Percentiles rank a stretch among this genome's conserved stretches.
These are phyloP conservation scores for Manis crassicaudata DNA, from an alignment of 2,797 vertebrate species.

Conservation along the genomic window DNA sequence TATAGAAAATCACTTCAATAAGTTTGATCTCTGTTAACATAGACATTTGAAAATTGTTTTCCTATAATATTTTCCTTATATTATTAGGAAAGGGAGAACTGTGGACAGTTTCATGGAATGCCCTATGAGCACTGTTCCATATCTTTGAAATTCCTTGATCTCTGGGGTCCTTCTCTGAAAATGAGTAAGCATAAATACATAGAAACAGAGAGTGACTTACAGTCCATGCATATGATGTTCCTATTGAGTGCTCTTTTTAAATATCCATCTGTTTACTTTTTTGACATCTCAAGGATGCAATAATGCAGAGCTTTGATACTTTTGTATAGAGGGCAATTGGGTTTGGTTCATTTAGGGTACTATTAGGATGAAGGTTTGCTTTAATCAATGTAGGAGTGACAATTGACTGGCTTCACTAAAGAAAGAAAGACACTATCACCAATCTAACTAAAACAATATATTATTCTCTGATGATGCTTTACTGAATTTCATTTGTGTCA, in stretches of 20 bases:
- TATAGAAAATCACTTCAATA: not conserved
- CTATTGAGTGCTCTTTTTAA: not conserved
- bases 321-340: not conserved
- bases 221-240: not conserved
- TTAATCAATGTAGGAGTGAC: not conserved
- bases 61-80: constrained; percentile 6
- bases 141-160: not conserved
- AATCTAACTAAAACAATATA: not conserved
- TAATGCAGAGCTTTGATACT: not conserved
- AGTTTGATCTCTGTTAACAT: not conserved
- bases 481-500: not conserved
- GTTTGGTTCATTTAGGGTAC: not conserved
- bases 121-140: not conserved
- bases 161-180: not conserved
- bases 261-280: constrained; percentile 27
- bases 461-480: not conserved
- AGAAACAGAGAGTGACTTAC: not conserved
- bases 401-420: not conserved
- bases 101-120: not conserved
- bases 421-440: not conserved
- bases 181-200: constrained; percentile 20
- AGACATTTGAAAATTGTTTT: not conserved
- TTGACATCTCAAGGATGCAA: not conserved
- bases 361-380: not conserved
- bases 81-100: not conserved